A percentile compares a stretch with the other conserved stretches of the same genome.
phyloP scores from a whole-genome alignment of 2,797 vertebrate genomes.

The Typhlichthys subterraneus region DNA sequence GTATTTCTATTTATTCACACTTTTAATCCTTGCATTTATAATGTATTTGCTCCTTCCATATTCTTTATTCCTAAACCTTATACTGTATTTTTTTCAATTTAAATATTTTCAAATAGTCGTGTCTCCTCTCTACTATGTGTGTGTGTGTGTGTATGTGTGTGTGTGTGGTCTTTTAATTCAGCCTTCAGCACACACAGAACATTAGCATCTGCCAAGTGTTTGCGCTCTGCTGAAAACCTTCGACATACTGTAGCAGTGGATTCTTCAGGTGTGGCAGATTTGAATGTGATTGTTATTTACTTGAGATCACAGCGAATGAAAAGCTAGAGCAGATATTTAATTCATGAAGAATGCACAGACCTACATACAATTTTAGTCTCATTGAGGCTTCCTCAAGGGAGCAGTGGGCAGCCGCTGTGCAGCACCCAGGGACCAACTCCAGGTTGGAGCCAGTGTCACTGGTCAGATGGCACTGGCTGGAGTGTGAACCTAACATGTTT shows the following conservation, averaged over 20 bases:
- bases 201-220: slow-evolving; percentile 60
- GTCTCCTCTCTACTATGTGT: slow-evolving; percentile 18
- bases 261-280: slow-evolving; percentile 44
- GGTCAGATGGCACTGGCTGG: no score
- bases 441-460: no score
- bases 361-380: slow-evolving; percentile 52
- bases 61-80: slow-evolving; percentile 21
- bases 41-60: slow-evolving; percentile 4
- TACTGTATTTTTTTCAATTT: slow-evolving; percentile 8
- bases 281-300: slow-evolving; percentile 56
- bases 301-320: slow-evolving; percentile 59
- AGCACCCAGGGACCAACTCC: no score
- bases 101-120: no score
- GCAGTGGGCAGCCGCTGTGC: no score
- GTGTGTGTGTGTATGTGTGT: slow-evolving; percentile 20
- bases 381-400: background rate
- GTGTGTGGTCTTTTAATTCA: slow-evolving; percentile 46
- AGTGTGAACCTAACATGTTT: no score
- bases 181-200: slow-evolving; percentile 40
- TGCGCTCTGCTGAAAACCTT: slow-evolving; percentile 40
- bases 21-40: slow-evolving; percentile 3
- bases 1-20: background rate
- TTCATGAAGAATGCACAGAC: slow-evolving; percentile 48
- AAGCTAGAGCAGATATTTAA: slow-evolving; percentile 30
- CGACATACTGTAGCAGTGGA: slow-evolving; percentile 31